Evolutionary conservation across 2,888 invertebrate genomes (phyloP), one percentile per base, ranked within the genome.

Genomic region (Alloscopus bannaensis): DNA sequence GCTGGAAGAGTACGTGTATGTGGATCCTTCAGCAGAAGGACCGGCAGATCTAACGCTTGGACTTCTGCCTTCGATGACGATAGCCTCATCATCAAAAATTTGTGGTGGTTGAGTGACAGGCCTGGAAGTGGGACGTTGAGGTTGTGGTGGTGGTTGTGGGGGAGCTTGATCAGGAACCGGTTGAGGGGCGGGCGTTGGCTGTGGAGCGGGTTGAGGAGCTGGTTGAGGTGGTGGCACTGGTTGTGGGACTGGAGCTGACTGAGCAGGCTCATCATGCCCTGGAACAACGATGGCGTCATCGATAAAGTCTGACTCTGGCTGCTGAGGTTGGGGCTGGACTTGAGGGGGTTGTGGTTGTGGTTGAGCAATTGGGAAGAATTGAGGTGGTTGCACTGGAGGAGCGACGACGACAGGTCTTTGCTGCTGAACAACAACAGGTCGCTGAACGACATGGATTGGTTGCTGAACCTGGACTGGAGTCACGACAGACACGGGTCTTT

Each of bases 261-360:
- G 86, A 4, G 6, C 47, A 3, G 47, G 47, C 8, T 57, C 20
- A 11, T 31, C 59, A 59, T 31, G 26, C 28, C 55, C 59, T 18
- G 59, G 59, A 59, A 59, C 31, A 3, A 59, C 59, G 1, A 59
- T 18, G n/a, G 59, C 20, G 3, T 29, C 29, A 31, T 59, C 18
- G 24, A 47, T n/a, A 20, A 50, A 50, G 22, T 50, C 50, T 16
- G 1, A 87, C 2, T 86, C 87, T 22, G 86, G 87, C 18, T 87
- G 88, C 42, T 88, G 88, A 28, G 88, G 89, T 62, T 88, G 68
- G 28, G 80, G 81, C 36, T 57, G 68, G 50, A 73, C 64, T 40
- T 77, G 77, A 87, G 65, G 64, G 50, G 76, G 66, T 40, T 77
- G 77, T 87, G 65, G 64, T 28, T 40, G 65, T 13, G 47, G 59